Evolutionary conservation across 2,888 invertebrate species (phyloP).

Genomic region (Brenthis ino): DNA sequence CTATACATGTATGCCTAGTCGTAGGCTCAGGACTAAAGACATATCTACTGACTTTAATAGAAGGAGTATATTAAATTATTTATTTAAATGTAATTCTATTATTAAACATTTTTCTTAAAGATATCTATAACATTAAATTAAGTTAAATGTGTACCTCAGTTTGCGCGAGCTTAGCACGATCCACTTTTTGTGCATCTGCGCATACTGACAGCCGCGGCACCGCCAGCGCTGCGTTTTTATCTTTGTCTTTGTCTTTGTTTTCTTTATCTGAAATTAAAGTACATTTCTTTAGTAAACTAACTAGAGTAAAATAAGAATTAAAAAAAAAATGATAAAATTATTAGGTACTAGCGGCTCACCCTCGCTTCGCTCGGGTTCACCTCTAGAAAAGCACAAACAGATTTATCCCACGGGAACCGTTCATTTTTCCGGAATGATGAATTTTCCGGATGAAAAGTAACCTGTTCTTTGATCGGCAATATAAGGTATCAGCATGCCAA

Average conservation of each 20-base stretch:
- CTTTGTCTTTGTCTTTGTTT: slow-evolving; percentile 89
- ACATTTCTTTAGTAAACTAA: too few species aligned
- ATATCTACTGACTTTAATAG: not conserved
- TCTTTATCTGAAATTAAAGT: slow-evolving; percentile 85
- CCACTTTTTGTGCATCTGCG: slow-evolving; percentile 96
- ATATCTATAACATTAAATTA: not conserved
- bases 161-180: slow-evolving; percentile 94
- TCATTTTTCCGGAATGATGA: too few species aligned
- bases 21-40: not conserved
- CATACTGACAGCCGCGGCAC: slow-evolving; percentile 95
- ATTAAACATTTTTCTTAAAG: not conserved
- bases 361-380: too few species aligned
- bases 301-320: too few species aligned
- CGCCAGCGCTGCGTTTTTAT: slow-evolving; percentile 89
- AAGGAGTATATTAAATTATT: not conserved
- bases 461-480: too few species aligned
- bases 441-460: too few species aligned
- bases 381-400: too few species aligned
- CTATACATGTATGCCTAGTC: too few species aligned
- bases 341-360: too few species aligned
- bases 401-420: too few species aligned
- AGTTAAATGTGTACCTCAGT: slow-evolving; percentile 85
- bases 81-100: not conserved
- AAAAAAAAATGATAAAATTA: too few species aligned
- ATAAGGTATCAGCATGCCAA: too few species aligned